Evolutionary conservation across 2,888 invertebrate genomes (phyloP).

Genomic region (Rhamnusium bicolor): DNA sequence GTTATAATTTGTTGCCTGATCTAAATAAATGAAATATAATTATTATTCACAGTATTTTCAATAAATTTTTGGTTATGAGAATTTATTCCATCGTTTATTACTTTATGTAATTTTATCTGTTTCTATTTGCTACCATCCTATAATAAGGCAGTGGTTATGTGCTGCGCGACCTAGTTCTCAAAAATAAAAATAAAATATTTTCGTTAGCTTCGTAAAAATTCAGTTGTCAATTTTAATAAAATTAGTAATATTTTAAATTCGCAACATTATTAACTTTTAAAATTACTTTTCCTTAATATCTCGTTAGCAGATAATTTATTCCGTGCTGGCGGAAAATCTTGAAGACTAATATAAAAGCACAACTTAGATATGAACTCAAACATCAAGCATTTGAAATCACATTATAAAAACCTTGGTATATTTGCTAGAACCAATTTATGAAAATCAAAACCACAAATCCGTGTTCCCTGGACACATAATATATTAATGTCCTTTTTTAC

Average conservation of each 20-base stretch:
- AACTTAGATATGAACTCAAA: constrained; percentile 41
- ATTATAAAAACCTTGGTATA: constrained; percentile 37
- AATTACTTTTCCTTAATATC: constrained; percentile 17
- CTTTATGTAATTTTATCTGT: too few species aligned
- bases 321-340: constrained; percentile 3
- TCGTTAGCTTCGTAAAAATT: not conserved
- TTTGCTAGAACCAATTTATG: constrained; percentile 47
- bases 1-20: too few species aligned
- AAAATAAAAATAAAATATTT: not conserved
- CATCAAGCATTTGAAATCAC: constrained; percentile 44
- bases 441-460: constrained; percentile 47
- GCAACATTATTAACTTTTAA: not conserved
- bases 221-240: constrained; percentile 6
- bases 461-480: constrained; percentile 16
- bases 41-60: too few species aligned
- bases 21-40: too few species aligned
- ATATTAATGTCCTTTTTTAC: constrained; percentile 16
- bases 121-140: too few species aligned
- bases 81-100: too few species aligned
- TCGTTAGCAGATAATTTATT: constrained; percentile 22
- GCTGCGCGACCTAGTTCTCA: too few species aligned
- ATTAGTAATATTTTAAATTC: not conserved
- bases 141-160: too few species aligned
- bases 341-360: constrained; percentile 28
- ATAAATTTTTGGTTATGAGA: too few species aligned